Base-by-base conservation (phyloP, 2,113 vertebrate species). In the Sturnus vulgaris region DNA sequence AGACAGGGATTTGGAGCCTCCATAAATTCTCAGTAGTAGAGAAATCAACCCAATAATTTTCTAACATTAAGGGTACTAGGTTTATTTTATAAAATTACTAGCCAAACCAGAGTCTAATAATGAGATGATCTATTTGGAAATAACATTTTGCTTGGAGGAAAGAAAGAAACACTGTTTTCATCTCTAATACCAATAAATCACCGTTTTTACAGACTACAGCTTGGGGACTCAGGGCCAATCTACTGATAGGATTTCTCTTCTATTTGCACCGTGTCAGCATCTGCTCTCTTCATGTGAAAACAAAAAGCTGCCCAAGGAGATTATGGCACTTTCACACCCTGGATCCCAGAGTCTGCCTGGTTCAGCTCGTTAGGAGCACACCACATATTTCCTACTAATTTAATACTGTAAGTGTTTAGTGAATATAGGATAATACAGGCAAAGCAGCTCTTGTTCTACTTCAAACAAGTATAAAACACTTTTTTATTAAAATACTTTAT, bases 251-350 rank as follows among this genome's bases (percentile, higher is more conserved):
- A 83, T 96, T 95, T 90, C 90, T 93, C 82, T 83, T 56, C 78
- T 82, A 0, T 92, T 86, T 78, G 78, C 76, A 95, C 86, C 59
- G 6, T 56, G 88, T 73, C 91, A 94, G 85, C 95, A 93, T 73
- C 82, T 91, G 90, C 64, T 91, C 56, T 92, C 60, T 82, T 86
- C 68, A 27, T 18, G 72, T 60, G 85, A 83, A 83, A 94, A 82
- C 64, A 93, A 73, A 94, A 93, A 95, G 79, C 85, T 92, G 88
- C 76, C 79, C 79, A 81, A 95, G 90, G 75, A 95, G 79, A 86
- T 71, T 37, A 81, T 2, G 89, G 76, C 56, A 70, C 79, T 91
- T 93, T 88, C 91, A 92, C 70, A 89, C 65, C 73, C 61, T 72
- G 72, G 76, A 89, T 57, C 93, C 84, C 70, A 79, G 37, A 65